phyloP scores from a whole-genome alignment of 2,888 invertebrate genomes.

The Lysandra bellargus region DNA sequence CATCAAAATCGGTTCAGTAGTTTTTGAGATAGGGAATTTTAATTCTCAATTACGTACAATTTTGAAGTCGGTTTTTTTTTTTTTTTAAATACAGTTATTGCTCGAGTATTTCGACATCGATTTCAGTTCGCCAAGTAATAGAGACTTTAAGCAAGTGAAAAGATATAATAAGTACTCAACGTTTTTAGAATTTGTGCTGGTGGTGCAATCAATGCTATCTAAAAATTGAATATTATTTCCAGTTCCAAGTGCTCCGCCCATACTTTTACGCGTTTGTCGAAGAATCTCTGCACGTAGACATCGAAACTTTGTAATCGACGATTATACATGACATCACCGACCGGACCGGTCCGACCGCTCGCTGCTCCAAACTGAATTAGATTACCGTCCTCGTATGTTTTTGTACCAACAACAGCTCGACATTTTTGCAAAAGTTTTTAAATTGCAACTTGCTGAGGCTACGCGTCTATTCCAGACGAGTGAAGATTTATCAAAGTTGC shows the following conservation, averaged over 20 bases:
- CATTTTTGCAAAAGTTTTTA: background rate
- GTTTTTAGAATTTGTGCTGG: background rate
- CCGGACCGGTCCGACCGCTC: constrained; percentile 17
- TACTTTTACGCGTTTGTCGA: background rate
- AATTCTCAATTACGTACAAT: too few species aligned
- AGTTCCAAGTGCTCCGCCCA: background rate
- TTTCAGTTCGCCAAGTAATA: background rate
- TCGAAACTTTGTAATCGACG: constrained; percentile 17
- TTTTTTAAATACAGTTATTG: background rate
- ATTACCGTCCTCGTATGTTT: background rate
- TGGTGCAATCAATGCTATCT: background rate
- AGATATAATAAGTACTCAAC: background rate
- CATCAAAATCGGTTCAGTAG: too few species aligned
- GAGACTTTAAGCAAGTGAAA: background rate
- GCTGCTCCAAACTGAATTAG: constrained; percentile 23
- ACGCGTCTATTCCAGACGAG: background rate
- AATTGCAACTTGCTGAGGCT: background rate
- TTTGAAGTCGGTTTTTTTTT: too few species aligned
- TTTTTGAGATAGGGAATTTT: too few species aligned
- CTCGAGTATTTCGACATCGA: background rate
- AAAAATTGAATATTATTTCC: background rate
- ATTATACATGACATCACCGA: constrained; percentile 28
- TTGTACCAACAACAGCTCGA: background rate
- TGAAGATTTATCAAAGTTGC: background rate
- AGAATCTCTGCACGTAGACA: constrained; percentile 18